phyloP scores from a whole-genome alignment of 2,113 vertebrate species.

The Asarcornis scutulata region DNA sequence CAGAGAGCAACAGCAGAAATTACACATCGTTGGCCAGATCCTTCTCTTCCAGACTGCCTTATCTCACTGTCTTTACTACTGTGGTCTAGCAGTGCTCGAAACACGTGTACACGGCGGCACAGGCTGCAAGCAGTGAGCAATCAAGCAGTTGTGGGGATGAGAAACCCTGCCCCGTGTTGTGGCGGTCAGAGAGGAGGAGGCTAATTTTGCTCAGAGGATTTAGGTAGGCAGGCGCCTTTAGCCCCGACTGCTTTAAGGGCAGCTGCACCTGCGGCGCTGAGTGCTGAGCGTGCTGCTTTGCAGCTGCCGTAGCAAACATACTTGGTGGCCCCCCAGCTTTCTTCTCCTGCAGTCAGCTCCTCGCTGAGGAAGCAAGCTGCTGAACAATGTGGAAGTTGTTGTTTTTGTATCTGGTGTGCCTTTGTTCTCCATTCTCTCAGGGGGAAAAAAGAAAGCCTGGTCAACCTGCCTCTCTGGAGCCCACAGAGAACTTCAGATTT shows the following conservation, averaged over 20 bases:
- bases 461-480: constrained; percentile 7
- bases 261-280: background rate
- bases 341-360: background rate
- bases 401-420: background rate
- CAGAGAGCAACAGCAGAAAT: background rate
- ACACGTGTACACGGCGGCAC: background rate
- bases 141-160: background rate
- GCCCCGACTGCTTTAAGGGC: background rate
- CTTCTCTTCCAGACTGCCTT: background rate
- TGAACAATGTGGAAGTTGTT: background rate
- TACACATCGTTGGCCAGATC: background rate
- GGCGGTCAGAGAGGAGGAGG: background rate
- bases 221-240: background rate
- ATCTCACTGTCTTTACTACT: background rate
- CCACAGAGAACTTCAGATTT: background rate
- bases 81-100: background rate
- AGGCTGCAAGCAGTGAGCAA: background rate
- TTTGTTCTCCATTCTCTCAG: constrained; percentile 21
- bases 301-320: background rate
- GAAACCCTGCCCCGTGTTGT: background rate
- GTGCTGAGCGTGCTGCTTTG: rapidly evolving
- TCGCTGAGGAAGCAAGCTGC: background rate
- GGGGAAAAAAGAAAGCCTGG: constrained; percentile 4
- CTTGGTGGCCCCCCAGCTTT: background rate
- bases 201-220: background rate